These are phyloP conservation scores for Rhysida immarginata DNA, from an alignment of 1,140 invertebrate species.

Conservation along the genomic window DNA sequence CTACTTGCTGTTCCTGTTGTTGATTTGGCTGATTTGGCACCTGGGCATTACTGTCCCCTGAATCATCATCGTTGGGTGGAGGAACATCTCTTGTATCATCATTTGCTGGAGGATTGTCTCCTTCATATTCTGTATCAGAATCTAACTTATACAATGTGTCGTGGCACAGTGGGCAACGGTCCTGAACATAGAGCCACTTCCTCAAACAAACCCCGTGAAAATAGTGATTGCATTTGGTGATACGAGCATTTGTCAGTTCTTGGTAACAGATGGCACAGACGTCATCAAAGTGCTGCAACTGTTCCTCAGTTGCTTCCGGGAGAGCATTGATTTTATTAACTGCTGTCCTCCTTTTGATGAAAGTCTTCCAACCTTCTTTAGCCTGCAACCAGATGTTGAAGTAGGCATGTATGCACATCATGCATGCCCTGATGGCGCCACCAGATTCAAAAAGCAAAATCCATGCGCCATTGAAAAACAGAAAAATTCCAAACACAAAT, in stretches of 20 bases:
- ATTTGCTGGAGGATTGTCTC: not conserved
- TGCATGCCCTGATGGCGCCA: conserved; percentile 68
- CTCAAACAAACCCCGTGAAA: conserved; percentile 88
- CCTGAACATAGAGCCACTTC: conserved; percentile 86
- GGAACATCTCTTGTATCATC: no score
- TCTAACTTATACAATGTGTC: conserved; percentile 9
- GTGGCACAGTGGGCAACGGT: conserved; percentile 39
- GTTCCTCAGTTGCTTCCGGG: conserved; percentile 59
- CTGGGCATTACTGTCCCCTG: no score
- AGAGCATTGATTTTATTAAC: conserved; percentile 84
- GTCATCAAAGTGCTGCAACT: conserved; percentile 62
- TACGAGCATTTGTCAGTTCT: conserved; percentile 77
- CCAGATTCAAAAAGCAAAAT: conserved; percentile 82
- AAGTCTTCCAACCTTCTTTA: conserved; percentile 76
- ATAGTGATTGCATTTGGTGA: conserved; percentile 82
- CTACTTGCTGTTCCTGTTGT: no score
- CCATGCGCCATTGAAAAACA: conserved; percentile 89
- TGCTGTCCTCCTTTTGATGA: conserved; percentile 78
- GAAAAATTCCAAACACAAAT: conserved; percentile 84
- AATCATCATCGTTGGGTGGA: no score
- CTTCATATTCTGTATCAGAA: not conserved
- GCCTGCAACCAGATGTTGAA: conserved; percentile 95
- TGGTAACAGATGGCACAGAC: conserved; percentile 95
- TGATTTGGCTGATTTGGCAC: no score
- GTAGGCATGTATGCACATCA: conserved; percentile 93